Percentiles rank a stretch among this genome's conserved stretches.
Conservation (phyloP, 2,797 vertebrate species). For the Nyctibius grandis region DNA sequence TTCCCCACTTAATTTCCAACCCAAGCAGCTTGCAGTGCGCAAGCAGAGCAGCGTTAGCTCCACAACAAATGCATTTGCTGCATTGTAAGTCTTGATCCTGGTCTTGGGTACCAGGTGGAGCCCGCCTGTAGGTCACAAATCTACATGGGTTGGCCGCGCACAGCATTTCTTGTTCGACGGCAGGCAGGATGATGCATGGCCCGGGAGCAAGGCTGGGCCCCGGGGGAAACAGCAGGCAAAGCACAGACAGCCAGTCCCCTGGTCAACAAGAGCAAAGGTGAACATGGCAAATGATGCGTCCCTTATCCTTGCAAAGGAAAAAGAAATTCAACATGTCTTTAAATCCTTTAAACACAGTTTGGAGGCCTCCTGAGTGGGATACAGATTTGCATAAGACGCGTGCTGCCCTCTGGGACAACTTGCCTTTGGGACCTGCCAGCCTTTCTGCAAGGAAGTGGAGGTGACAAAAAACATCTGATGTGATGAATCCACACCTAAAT, state of each 20-base stretch:
- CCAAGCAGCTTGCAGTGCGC: neutral
- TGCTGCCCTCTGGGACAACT: neutral
- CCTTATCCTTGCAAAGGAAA: neutral
- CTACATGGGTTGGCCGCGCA: rapidly evolving
- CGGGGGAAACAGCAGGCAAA: neutral
- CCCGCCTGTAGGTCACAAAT: neutral
- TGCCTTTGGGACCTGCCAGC: neutral
- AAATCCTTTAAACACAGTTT: neutral
- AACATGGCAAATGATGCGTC: neutral
- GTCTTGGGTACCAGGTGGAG: neutral
- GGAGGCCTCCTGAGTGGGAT: neutral
- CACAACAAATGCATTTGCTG: neutral
- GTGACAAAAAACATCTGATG: neutral
- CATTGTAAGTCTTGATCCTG: neutral
- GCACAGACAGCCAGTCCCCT: neutral
- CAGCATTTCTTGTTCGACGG: neutral
- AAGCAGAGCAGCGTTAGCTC: neutral
- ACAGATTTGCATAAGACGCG: neutral
- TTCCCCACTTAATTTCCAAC: neutral
- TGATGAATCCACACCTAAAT: neutral
- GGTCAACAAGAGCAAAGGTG: neutral
- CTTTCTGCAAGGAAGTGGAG: neutral
- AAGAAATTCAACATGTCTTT: neutral
- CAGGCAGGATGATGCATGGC: neutral
- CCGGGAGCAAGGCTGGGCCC: neutral